These are phyloP conservation scores for Microhierax caerulescens DNA, from an alignment of 2,797 vertebrate genomes.

Conservation along the genomic window DNA sequence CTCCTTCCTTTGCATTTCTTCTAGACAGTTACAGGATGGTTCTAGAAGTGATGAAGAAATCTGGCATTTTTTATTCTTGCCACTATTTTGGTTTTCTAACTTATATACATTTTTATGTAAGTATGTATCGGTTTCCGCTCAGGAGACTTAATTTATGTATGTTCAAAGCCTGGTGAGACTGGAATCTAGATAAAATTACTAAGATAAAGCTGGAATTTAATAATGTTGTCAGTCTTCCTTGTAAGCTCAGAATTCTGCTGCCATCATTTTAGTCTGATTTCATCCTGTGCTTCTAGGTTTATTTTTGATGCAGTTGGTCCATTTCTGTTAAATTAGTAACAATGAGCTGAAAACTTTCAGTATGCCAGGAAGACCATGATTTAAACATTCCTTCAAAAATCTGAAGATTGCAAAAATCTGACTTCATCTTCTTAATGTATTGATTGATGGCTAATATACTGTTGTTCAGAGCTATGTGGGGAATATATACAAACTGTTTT, in stretches of 20 bases:
- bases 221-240: neutral
- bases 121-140: neutral
- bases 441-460: neutral
- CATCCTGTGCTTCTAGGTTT: neutral
- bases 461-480: neutral
- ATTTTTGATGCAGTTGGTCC: neutral
- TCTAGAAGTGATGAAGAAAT: neutral
- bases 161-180: neutral
- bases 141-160: neutral
- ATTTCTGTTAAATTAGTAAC: neutral
- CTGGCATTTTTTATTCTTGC: neutral
- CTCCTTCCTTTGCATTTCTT: neutral
- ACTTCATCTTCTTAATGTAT: neutral
- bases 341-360: neutral
- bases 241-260: neutral
- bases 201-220: conserved; percentile 14
- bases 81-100: neutral
- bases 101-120: neutral
- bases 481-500: neutral
- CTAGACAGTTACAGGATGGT: neutral
- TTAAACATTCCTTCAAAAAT: neutral
- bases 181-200: neutral
- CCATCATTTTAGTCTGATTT: neutral
- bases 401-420: neutral
- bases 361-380: neutral